phyloP scores from a whole-genome alignment of 1,140 invertebrate species.

The Cotesia glomerata region DNA sequence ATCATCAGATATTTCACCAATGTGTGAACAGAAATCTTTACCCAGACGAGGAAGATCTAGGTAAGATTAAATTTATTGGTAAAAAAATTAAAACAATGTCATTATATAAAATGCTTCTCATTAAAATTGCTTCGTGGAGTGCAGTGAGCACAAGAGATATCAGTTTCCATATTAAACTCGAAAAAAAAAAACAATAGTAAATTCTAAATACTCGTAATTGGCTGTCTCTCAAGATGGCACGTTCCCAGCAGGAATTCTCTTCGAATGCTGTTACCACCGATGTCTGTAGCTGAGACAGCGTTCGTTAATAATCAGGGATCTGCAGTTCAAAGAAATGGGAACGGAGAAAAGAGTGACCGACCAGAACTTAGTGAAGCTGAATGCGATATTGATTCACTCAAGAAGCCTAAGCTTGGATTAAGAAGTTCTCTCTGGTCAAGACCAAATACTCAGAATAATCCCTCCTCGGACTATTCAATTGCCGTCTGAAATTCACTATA shows the following conservation, averaged over 20 bases:
- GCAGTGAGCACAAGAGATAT: slow-evolving; percentile 15
- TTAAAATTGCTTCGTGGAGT: slow-evolving; percentile 7
- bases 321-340: slow-evolving; percentile 33
- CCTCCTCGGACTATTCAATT: slow-evolving; percentile 71
- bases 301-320: slow-evolving; percentile 60
- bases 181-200: background rate
- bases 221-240: slow-evolving; percentile 62
- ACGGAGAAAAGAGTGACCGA: slow-evolving; percentile 57
- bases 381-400: slow-evolving; percentile 78
- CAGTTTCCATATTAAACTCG: slow-evolving; percentile 14
- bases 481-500: slow-evolving; percentile 64
- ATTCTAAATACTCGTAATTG: slow-evolving; percentile 18
- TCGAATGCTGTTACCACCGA: slow-evolving; percentile 67
- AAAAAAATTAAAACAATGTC: background rate
- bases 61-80: slow-evolving; percentile 52
- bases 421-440: slow-evolving; percentile 76
- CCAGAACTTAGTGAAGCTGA: slow-evolving; percentile 73
- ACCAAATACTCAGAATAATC: slow-evolving; percentile 67
- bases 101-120: background rate
- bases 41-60: slow-evolving; percentile 73
- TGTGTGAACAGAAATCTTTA: slow-evolving; percentile 79
- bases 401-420: slow-evolving; percentile 75
- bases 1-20: slow-evolving; percentile 78
- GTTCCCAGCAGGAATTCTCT: slow-evolving; percentile 68
- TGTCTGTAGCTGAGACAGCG: slow-evolving; percentile 69